Conservation (phyloP, 2,888 invertebrate species). For the Carterocephalus palaemon region DNA sequence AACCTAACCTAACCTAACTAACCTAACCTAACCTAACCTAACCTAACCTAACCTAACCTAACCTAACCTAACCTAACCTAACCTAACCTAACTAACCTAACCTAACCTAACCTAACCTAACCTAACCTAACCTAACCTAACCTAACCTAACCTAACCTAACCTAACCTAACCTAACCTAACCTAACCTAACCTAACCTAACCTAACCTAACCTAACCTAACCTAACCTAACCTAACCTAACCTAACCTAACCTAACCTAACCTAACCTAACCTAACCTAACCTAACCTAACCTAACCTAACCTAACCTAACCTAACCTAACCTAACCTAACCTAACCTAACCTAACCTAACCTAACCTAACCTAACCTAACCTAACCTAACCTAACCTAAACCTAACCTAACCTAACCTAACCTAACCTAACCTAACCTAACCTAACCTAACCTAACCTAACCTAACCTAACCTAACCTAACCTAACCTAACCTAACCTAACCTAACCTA, state of each 20-base stretch:
- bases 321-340: constrained; percentile 25
- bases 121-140: constrained; percentile 19
- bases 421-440: constrained; percentile 27
- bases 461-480: constrained; percentile 33
- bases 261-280: constrained; percentile 26
- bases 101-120: constrained; percentile 18
- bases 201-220: constrained; percentile 26
- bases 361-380: constrained; percentile 12
- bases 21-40: constrained; percentile 18
- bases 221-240: constrained; percentile 28
- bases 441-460: constrained; percentile 36
- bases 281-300: constrained; percentile 25
- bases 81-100: constrained; percentile 19
- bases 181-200: constrained; percentile 24
- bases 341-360: constrained; percentile 12
- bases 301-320: constrained; percentile 18
- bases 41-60: constrained; percentile 12
- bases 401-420: constrained; percentile 24
- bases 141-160: constrained; percentile 31
- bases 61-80: constrained; percentile 19
- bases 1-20: constrained; percentile 23
- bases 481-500: constrained; percentile 33
- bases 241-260: constrained; percentile 25
- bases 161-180: constrained; percentile 17
- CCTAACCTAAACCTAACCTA: constrained; percentile 24